Evolutionary conservation across 2,888 invertebrate genomes (phyloP).

Genomic region (Polydrusus cervinus): DNA sequence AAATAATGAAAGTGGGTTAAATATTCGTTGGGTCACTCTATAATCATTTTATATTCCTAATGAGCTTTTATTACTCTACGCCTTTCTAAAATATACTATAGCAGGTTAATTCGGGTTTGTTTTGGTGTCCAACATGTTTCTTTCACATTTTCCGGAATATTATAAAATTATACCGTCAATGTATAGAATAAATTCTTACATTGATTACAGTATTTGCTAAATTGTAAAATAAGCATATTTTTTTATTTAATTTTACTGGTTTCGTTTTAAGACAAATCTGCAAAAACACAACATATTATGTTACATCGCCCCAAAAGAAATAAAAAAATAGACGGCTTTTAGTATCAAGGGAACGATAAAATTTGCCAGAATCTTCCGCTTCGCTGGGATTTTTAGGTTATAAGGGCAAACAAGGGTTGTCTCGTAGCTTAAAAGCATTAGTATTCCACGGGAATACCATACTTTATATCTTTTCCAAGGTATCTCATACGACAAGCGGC

Average conservation of each 20-base stretch:
- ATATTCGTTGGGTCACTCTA: too few species aligned
- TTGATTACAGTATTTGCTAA: neutral
- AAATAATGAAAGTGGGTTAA: too few species aligned
- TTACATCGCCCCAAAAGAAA: conserved; percentile 40
- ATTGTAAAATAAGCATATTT: neutral
- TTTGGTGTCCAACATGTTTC: too few species aligned
- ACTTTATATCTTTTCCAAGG: conserved; percentile 52
- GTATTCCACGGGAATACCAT: conserved; percentile 51
- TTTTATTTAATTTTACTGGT: neutral
- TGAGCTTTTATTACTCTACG: too few species aligned
- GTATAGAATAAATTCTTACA: neutral
- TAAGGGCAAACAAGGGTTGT: conserved; percentile 50
- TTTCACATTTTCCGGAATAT: too few species aligned
- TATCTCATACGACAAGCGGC: conserved; percentile 40
- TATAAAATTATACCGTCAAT: neutral
- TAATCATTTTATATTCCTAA: too few species aligned
- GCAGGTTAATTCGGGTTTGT: too few species aligned
- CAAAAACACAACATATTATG: conserved; percentile 15
- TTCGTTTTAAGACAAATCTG: conserved; percentile 1
- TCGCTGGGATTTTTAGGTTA: conserved; percentile 52
- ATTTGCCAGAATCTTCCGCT: conserved; percentile 52
- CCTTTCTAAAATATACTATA: too few species aligned
- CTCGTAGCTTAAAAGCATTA: conserved; percentile 44
- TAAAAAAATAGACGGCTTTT: conserved; percentile 42
- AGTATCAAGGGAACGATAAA: conserved; percentile 46